Conservation (phyloP, 1,140 invertebrate genomes). For the Macrobrachium nipponense region DNA sequence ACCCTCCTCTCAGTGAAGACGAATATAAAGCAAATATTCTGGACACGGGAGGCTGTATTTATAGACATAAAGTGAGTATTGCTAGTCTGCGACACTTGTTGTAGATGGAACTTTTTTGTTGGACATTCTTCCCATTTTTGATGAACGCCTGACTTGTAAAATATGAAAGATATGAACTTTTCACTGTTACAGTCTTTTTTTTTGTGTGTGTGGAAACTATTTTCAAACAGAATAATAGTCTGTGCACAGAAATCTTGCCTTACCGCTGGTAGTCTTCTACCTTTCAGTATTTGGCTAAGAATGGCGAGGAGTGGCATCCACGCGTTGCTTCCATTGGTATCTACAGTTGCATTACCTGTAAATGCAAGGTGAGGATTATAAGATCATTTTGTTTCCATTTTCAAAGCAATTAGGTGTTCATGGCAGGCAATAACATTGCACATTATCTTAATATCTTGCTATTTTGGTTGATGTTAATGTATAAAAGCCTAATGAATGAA, state of each 20-base stretch:
- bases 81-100: background rate
- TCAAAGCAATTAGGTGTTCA: background rate
- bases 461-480: slow-evolving; percentile 20
- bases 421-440: no score
- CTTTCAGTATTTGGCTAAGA: slow-evolving; percentile 74
- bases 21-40: slow-evolving; percentile 25
- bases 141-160: no score
- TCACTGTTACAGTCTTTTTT: no score
- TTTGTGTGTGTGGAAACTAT: no score
- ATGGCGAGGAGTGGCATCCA: slow-evolving; percentile 88
- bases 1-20: background rate
- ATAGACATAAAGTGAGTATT: background rate
- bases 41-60: slow-evolving; percentile 28
- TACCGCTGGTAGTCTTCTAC: no score
- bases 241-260: no score
- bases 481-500: no score
- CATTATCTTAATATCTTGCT: no score
- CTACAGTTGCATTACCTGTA: slow-evolving; percentile 86
- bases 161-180: no score
- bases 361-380: slow-evolving; percentile 80
- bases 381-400: slow-evolving; percentile 2
- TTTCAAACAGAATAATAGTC: no score
- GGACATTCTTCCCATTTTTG: no score
- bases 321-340: slow-evolving; percentile 81
- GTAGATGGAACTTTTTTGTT: background rate